Conservation (phyloP, 1,140 invertebrate species). For the Saccostrea echinata region DNA sequence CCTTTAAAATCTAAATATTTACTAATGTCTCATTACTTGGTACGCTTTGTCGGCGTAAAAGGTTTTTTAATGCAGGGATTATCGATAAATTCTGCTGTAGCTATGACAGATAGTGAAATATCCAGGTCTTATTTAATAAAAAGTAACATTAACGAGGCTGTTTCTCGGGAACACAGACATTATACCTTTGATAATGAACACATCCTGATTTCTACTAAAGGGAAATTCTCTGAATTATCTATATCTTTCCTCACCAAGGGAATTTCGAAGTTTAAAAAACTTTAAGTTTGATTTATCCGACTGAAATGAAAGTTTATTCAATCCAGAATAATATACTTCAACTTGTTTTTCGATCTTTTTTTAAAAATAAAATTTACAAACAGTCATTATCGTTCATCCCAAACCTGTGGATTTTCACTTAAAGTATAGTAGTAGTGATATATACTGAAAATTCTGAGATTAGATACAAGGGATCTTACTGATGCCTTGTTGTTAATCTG, state of each 20-base stretch:
- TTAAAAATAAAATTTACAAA: background rate
- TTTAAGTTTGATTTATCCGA: too few relatives aligned
- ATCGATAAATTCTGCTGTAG: background rate
- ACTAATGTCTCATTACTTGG: background rate
- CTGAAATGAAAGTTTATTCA: too few relatives aligned
- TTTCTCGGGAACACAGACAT: background rate
- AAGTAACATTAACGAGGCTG: background rate
- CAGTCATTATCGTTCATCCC: background rate
- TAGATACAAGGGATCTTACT: background rate
- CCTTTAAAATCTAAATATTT: background rate
- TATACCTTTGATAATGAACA: background rate
- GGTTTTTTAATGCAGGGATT: conserved; percentile 9
- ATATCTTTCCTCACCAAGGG: too few relatives aligned
- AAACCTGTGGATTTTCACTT: background rate
- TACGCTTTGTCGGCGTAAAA: background rate
- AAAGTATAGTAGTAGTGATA: background rate
- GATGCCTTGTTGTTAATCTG: background rate
- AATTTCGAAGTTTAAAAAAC: too few relatives aligned
- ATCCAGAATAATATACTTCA: too few relatives aligned
- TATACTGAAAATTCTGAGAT: background rate
- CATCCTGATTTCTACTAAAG: conserved; percentile 4
- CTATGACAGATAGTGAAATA: conserved; percentile 24
- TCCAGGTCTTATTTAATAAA: background rate
- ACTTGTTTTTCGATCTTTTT: too few relatives aligned
- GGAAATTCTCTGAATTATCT: conserved; percentile 1